These are phyloP conservation scores for Corythoichthys haematopterus DNA, from an alignment of 2,113 vertebrate genomes.

Conservation along the genomic window DNA sequence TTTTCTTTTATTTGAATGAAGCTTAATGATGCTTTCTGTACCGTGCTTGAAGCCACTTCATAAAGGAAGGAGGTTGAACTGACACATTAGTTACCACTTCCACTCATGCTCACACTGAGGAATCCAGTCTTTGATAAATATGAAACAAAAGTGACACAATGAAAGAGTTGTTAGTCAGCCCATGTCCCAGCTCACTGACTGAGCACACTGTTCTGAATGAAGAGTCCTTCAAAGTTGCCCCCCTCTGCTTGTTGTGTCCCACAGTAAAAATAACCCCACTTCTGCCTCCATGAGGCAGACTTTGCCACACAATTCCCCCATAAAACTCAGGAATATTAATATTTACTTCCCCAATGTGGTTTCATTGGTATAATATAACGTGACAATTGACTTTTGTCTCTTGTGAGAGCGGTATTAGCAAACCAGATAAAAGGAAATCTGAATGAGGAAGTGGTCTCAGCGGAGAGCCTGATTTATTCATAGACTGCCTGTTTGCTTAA, in stretches of 20 bases:
- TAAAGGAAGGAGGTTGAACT: neutral
- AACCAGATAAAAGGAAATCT: constrained; percentile 29
- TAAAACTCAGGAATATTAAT: neutral
- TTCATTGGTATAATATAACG: neutral
- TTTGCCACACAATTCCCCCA: constrained; percentile 18
- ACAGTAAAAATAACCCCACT: constrained; percentile 35
- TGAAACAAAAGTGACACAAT: constrained; percentile 12
- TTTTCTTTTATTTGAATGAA: neutral
- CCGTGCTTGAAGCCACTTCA: neutral
- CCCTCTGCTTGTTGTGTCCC: constrained; percentile 1
- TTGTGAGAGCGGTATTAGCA: neutral
- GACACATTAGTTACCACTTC: neutral
- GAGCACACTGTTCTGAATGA: neutral
- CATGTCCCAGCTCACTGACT: neutral
- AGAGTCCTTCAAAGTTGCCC: neutral
- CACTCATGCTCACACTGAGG: neutral
- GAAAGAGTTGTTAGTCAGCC: constrained; percentile 5
- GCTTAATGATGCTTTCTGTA: neutral
- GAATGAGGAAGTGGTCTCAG: constrained; percentile 43
- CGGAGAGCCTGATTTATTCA: constrained; percentile 53
- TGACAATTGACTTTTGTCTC: constrained; percentile 4
- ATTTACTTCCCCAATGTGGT: neutral
- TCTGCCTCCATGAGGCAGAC: constrained; percentile 33
- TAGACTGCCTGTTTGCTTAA: constrained; percentile 30
- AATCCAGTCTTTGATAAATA: constrained; percentile 10